Conservation (phyloP, 1,140 invertebrate species). For the Bombus vancouverensis region DNA sequence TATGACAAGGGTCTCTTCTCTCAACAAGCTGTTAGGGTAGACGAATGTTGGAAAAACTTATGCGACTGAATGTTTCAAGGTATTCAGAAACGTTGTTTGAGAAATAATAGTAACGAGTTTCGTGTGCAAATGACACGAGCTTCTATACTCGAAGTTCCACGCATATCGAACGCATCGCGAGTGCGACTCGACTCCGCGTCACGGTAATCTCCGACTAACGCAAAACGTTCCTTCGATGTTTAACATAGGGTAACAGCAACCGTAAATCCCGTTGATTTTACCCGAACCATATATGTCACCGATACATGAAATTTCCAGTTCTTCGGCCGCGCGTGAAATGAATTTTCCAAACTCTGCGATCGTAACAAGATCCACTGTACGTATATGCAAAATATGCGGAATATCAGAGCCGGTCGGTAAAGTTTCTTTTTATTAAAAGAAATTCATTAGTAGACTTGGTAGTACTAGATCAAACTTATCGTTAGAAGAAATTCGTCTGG, state of each 20-base stretch:
- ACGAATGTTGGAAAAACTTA: constrained; percentile 5
- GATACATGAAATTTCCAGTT: not conserved
- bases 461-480: too few species aligned
- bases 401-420: too few species aligned
- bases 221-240: constrained; percentile 5
- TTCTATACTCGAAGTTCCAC: not conserved
- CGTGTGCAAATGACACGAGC: constrained; percentile 22
- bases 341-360: constrained; percentile 10
- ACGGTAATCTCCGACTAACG: not conserved
- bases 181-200: not conserved
- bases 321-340: not conserved
- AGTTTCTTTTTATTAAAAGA: too few species aligned
- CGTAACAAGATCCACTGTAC: too few species aligned
- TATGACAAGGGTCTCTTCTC: constrained; percentile 14
- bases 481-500: not conserved
- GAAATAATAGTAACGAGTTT: not conserved
- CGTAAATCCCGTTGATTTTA: constrained; percentile 30
- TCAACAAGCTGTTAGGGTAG: constrained; percentile 20
- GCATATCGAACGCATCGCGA: not conserved
- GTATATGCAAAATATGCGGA: too few species aligned
- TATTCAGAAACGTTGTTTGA: not conserved
- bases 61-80: constrained; percentile 13
- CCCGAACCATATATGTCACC: constrained; percentile 18
- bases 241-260: not conserved
- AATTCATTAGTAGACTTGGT: too few species aligned